Percentiles rank a stretch among this genome's conserved stretches.
Conservation (phyloP, 2,888 invertebrate genomes). For the Eubasilissa splendida region DNA sequence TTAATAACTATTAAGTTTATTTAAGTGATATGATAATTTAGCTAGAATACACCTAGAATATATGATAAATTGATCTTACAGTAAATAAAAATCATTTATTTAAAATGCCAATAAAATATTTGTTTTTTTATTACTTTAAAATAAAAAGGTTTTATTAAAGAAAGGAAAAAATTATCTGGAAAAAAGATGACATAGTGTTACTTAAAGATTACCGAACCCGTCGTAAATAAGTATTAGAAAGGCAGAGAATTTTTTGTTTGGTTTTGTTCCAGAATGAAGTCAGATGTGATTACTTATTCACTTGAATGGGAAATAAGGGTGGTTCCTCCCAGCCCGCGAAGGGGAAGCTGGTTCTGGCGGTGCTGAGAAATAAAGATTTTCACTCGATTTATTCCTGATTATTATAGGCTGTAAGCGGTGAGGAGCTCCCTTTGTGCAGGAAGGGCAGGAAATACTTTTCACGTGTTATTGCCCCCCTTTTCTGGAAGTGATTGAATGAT, state of each 20-base stretch:
- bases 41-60: too few species aligned
- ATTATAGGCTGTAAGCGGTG: constrained; percentile 23
- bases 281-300: constrained; percentile 34
- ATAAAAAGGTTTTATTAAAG: too few species aligned
- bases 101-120: too few species aligned
- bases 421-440: neutral
- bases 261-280: constrained; percentile 21
- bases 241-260: neutral
- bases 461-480: constrained; percentile 12
- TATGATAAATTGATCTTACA: too few species aligned
- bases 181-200: too few species aligned
- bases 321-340: neutral
- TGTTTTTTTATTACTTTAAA: too few species aligned
- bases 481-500: constrained; percentile 18
- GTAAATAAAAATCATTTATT: too few species aligned
- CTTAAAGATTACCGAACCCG: too few species aligned
- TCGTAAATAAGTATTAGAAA: too few species aligned
- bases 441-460: constrained; percentile 10
- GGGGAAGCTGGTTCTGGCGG: constrained; percentile 13
- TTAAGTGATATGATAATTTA: too few species aligned
- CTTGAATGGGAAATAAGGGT: constrained; percentile 13
- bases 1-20: too few species aligned
- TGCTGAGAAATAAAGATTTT: constrained; percentile 33
- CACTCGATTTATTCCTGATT: constrained; percentile 37
- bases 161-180: too few species aligned